A percentile compares a stretch with the other conserved stretches of the same genome.
These are phyloP conservation scores for Dorcus hopei DNA, from an alignment of 2,888 invertebrate species.

Conservation along the genomic window DNA sequence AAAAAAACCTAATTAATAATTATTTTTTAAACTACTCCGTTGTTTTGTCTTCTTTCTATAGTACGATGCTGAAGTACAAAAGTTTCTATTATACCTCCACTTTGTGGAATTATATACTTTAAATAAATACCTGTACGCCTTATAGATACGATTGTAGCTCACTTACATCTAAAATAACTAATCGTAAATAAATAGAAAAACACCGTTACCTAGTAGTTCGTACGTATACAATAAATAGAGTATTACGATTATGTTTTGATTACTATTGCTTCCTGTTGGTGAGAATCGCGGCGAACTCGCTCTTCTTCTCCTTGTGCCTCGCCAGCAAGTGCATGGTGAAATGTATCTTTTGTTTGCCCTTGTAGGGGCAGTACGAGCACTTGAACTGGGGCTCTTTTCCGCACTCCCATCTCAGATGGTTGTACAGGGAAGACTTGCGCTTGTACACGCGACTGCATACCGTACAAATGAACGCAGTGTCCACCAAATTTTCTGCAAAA, in stretches of 20 bases:
- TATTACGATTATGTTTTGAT: no score
- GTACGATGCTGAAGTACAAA: neutral
- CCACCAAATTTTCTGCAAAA: constrained; percentile 14
- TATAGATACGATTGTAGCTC: no score
- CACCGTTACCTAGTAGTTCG: no score
- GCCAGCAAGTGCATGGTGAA: constrained; percentile 45
- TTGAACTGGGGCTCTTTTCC: constrained; percentile 29
- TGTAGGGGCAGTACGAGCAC: constrained; percentile 43
- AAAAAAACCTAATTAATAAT: no score
- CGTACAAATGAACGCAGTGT: constrained; percentile 17
- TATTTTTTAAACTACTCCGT: no score
- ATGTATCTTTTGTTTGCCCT: constrained; percentile 44
- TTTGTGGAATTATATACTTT: neutral
- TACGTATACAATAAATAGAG: no score
- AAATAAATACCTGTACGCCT: no score
- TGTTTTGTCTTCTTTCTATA: no score
- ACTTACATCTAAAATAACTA: no score
- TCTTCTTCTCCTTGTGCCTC: constrained; percentile 44
- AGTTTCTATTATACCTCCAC: neutral
- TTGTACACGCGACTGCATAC: constrained; percentile 28
- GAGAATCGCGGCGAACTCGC: constrained; percentile 30
- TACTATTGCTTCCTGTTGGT: constrained; percentile 9
- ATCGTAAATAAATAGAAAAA: no score
- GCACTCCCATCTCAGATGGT: constrained; percentile 27
- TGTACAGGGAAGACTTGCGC: constrained; percentile 28